Percentiles rank a stretch among this genome's conserved stretches.
These are phyloP conservation scores for Smithornis capensis DNA, from an alignment of 2,113 vertebrate genomes.

Conservation along the genomic window DNA sequence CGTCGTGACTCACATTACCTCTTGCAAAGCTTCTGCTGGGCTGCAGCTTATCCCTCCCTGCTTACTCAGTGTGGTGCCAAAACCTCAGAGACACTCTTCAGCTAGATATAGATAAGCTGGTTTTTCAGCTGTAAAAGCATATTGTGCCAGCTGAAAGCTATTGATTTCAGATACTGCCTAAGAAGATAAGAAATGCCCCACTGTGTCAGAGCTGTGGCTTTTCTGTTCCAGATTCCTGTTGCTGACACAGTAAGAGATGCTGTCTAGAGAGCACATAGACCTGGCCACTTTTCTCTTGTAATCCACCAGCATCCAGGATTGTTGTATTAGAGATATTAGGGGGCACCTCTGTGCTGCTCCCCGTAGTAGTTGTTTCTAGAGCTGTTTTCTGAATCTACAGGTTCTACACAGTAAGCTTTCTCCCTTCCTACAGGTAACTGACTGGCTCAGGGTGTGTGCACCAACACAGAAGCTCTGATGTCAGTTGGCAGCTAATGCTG, in stretches of 20 bases:
- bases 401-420: background rate
- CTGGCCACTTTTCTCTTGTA: background rate
- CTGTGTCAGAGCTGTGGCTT: background rate
- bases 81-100: background rate
- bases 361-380: background rate
- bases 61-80: slow-evolving; percentile 12
- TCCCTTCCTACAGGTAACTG: background rate
- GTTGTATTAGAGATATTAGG: background rate
- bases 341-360: background rate
- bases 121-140: background rate
- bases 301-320: background rate
- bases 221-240: background rate
- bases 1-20: slow-evolving; percentile 7
- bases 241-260: background rate
- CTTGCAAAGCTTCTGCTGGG: slow-evolving; percentile 21
- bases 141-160: background rate
- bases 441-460: background rate
- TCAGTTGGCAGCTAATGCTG: background rate
- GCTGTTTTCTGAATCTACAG: background rate
- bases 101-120: background rate
- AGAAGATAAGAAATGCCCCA: background rate
- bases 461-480: background rate
- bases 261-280: background rate
- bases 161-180: background rate
- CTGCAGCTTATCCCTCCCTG: slow-evolving; percentile 2